Conservation (phyloP, 2,113 vertebrate genomes). For the Maccullochella peelii region DNA sequence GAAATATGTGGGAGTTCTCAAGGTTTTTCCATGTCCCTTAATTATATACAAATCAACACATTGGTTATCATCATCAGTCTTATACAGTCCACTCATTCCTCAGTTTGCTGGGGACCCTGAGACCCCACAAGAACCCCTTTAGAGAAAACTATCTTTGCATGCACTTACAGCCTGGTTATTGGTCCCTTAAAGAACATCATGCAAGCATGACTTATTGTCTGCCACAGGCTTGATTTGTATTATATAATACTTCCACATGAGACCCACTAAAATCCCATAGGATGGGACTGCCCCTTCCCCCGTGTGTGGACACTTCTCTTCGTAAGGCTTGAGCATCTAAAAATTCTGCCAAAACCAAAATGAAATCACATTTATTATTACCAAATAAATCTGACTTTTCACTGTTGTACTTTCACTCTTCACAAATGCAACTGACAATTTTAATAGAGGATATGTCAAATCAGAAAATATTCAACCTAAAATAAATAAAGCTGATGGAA, state of each 20-base stretch:
- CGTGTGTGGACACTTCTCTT: not conserved
- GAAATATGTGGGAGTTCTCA: not conserved
- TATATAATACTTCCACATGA: slow-evolving; percentile 70
- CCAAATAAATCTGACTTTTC: slow-evolving; percentile 4
- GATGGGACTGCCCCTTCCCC: not conserved
- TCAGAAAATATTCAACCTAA: not conserved
- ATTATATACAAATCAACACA: not conserved
- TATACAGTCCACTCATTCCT: rapidly evolving
- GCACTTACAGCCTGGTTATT: not conserved
- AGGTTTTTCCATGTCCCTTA: not conserved
- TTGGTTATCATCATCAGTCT: not conserved
- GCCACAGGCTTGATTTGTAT: slow-evolving; percentile 57
- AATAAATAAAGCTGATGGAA: not conserved
- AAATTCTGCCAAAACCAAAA: slow-evolving; percentile 8
- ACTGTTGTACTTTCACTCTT: not conserved
- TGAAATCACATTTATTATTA: not conserved
- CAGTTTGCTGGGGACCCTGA: not conserved
- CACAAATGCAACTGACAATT: not conserved
- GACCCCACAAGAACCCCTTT: not conserved
- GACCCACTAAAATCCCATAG: slow-evolving; percentile 45
- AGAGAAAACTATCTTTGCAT: not conserved
- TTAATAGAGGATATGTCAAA: slow-evolving; percentile 16
- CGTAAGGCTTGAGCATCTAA: slow-evolving; percentile 14
- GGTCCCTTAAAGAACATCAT: slow-evolving; percentile 40
- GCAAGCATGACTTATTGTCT: slow-evolving; percentile 30